Evolutionary conservation across 2,797 vertebrate species (phyloP), one percentile per base, ranked within the genome.

Genomic region (Agapornis canus): DNA sequence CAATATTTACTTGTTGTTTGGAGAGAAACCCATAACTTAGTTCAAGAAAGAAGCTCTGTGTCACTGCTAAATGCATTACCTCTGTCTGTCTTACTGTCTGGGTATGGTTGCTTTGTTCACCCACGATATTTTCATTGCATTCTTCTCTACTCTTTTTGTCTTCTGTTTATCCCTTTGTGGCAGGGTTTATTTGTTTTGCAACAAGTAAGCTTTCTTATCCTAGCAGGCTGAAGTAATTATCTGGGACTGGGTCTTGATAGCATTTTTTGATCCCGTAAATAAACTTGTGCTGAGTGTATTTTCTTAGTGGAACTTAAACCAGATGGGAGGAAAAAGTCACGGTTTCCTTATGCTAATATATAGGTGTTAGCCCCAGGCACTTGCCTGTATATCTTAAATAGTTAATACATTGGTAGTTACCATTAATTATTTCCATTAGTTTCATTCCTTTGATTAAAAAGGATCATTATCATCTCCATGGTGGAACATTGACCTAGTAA

Each of bases 381-480:
- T 4, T 48, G 26, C 18, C 18, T 57, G 1, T 66, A 21, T 71
- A 14, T 70, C 61, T 89, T 51, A 64, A 82, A 39, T 47, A 54
- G 19, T 29, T 80, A 31, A 37, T 73, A 37, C 27, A 5, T 51
- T 80, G 63, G 39, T 90, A 37, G 48, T 81, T 78, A 52, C 15
- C 37, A 43, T 86, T 82, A 77, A 21, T 89, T 85, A 83, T 78
- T 96, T 84, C 39, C 54, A 42, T 73, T 89, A 49, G 26, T 60
- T 89, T 90, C 8, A 40, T 85, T 84, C 39, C n/a, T 93, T 90
- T 85, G 65, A 54, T 82, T 72, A 57, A 78, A 89, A 89, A 29
- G 48, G 22, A 51, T 89, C 25, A 21, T 91, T 89, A 29, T 89
- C 5, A 59, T 82, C 29, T 83, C 75, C 4, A 2, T 47, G 15